These are phyloP conservation scores for Rallus crepitans DNA, from an alignment of 2,797 vertebrate genomes.

Conservation along the genomic window DNA sequence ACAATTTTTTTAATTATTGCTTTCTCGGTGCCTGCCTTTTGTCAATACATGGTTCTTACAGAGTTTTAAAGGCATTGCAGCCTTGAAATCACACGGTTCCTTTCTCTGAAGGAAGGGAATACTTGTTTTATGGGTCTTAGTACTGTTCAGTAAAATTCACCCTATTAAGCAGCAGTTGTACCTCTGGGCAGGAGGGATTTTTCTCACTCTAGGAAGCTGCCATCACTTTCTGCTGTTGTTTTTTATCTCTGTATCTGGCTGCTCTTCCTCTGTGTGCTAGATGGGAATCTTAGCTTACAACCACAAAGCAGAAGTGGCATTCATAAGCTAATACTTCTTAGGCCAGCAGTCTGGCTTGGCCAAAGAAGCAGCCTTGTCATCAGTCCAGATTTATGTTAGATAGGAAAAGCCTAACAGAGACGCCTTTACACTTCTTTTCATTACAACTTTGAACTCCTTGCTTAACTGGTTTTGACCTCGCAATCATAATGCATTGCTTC, in stretches of 20 bases:
- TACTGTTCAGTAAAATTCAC: neutral
- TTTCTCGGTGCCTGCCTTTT: neutral
- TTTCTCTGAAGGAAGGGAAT: neutral
- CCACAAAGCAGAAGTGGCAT: neutral
- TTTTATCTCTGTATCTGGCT: neutral
- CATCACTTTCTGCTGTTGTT: fast-evolving
- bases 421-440: neutral
- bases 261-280: neutral
- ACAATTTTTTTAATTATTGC: neutral
- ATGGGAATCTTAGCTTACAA: neutral
- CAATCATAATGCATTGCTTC: fast-evolving
- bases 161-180: neutral
- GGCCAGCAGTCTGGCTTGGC: neutral
- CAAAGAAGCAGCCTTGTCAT: neutral
- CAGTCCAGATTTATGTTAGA: neutral
- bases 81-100: neutral
- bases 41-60: neutral
- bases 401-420: neutral
- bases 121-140: neutral
- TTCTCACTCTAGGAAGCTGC: neutral
- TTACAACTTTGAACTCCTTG: neutral
- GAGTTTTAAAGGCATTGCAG: neutral
- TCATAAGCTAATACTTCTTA: neutral
- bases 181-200: neutral
- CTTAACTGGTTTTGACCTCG: neutral